A percentile compares a stretch with the other conserved stretches of the same genome.
Conservation (phyloP, 2,113 vertebrate genomes). For the Bostrychus sinensis region DNA sequence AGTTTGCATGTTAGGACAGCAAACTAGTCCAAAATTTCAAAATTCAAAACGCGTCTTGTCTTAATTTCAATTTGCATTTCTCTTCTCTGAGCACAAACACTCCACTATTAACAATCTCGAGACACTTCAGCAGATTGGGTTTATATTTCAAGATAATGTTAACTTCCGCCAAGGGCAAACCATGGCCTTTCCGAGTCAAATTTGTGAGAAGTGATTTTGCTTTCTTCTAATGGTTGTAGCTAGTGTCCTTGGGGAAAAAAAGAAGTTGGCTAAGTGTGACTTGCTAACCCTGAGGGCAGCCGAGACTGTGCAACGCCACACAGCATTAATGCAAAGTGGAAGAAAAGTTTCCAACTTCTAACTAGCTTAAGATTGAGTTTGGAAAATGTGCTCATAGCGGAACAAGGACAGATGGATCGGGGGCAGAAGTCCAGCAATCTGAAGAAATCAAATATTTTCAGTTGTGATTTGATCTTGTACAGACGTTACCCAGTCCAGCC, state of each 20-base stretch:
- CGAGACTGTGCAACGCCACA: slow-evolving; percentile 33
- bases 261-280: slow-evolving; percentile 44
- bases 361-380: slow-evolving; percentile 10
- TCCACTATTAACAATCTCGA: slow-evolving; percentile 46
- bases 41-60: background rate
- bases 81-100: background rate
- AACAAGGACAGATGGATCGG: slow-evolving; percentile 14
- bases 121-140: slow-evolving; percentile 56
- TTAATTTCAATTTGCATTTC: background rate
- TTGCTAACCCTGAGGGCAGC: slow-evolving; percentile 51
- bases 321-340: slow-evolving; percentile 21
- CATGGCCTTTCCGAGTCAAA: slow-evolving; percentile 60
- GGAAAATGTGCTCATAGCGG: slow-evolving; percentile 13
- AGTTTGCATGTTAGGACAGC: too few relatives aligned
- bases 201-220: slow-evolving; percentile 47
- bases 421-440: background rate
- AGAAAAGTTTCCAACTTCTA: slow-evolving; percentile 2
- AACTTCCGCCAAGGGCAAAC: slow-evolving; percentile 61
- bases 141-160: slow-evolving; percentile 67
- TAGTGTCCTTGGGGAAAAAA: slow-evolving; percentile 52
- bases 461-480: background rate
- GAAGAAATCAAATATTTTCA: slow-evolving; percentile 23
- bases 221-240: slow-evolving; percentile 29
- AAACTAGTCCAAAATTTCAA: background rate
- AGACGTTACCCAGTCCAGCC: slow-evolving; percentile 34